phyloP scores from a whole-genome alignment of 2,888 invertebrate species.

The Sisyra nigra region DNA sequence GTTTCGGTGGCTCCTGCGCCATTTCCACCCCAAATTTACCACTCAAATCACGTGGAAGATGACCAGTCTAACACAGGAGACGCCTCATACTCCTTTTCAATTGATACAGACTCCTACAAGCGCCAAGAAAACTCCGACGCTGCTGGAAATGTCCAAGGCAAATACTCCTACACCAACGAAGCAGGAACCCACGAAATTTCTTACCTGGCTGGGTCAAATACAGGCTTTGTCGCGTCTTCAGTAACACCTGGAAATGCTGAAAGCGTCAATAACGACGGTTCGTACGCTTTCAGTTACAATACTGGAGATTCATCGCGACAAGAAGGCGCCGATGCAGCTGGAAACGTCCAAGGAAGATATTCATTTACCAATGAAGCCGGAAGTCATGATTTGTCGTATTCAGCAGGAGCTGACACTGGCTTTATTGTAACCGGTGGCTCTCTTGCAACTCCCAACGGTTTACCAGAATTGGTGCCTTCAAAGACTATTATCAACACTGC shows the following conservation, averaged over 20 bases:
- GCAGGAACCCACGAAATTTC: slow-evolving; percentile 15
- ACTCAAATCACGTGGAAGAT: slow-evolving; percentile 2
- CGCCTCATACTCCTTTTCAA: slow-evolving; percentile 18
- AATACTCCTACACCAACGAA: slow-evolving; percentile 15
- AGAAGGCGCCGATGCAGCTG: slow-evolving; percentile 17
- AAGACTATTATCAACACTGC: neutral
- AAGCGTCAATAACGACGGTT: slow-evolving; percentile 14
- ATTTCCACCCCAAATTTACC: neutral
- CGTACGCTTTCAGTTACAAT: slow-evolving; percentile 18
- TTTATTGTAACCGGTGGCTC: slow-evolving; percentile 22
- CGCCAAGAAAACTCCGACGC: slow-evolving; percentile 16
- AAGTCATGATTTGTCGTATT: slow-evolving; percentile 15
- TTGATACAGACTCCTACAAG: slow-evolving; percentile 16
- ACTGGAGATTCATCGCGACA: slow-evolving; percentile 17
- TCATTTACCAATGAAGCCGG: slow-evolving; percentile 16
- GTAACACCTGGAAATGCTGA: slow-evolving; percentile 6
- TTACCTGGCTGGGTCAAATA: slow-evolving; percentile 18
- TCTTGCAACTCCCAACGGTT: slow-evolving; percentile 17
- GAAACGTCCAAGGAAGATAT: slow-evolving; percentile 18
- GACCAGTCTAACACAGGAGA: slow-evolving; percentile 12
- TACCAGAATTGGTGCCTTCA: slow-evolving; percentile 1
- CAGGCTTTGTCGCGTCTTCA: slow-evolving; percentile 18
- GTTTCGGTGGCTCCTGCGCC: neutral
- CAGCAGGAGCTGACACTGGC: slow-evolving; percentile 14
- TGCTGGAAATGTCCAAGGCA: slow-evolving; percentile 15